Base-by-base conservation (phyloP, 2,797 vertebrate genomes). In the Triplophysa bombifrons region DNA sequence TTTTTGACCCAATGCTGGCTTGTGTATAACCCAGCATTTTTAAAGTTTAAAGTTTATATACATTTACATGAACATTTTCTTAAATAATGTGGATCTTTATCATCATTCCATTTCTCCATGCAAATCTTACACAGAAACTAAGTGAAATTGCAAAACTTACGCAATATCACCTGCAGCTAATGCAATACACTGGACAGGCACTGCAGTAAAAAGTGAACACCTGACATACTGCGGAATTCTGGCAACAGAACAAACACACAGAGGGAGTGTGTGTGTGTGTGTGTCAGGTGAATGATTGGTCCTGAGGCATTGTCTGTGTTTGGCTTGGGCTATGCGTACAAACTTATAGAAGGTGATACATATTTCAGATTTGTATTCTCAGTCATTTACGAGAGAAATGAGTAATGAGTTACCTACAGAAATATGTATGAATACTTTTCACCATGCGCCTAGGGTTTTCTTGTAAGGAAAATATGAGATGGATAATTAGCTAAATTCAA, bases 181-280 rank as follows among this genome's bases (percentile, higher is more conserved):
- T 74, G 74, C 60, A 83, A 76, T 64, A 69, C 0, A 8, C 30
- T 55, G 56, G 72, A 66, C 76, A 60, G 69, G 27, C n/a, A 72
- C 55, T 25, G 14, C 64, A 0, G 63, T 70, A 77, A 58, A 74
- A 74, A 72, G 30, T 13, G 72, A 76, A 66, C 60, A 82, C 53
- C 61, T 80, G 56, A 80, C 80, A 73, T 76, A 74, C 58, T 60
- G 27, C 56, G 17, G 12, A 74, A 53, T 66, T 72, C 71, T 80
- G 74, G 74, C 65, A 72, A 34, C 19, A n/a, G 66, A 78, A 78
- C 64, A 30, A 4, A 20, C 60, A 70, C 10, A 41, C 41, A 41
- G 50, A 6, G 50, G 51, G 41, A 55, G 74, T 14, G n/a, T 16
- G 61, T 38, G 13, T 16, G 61, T 38, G 13, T 63, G 30, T 55